These are phyloP conservation scores for Nannoperca australis DNA, from an alignment of 2,797 vertebrate genomes.

Conservation along the genomic window DNA sequence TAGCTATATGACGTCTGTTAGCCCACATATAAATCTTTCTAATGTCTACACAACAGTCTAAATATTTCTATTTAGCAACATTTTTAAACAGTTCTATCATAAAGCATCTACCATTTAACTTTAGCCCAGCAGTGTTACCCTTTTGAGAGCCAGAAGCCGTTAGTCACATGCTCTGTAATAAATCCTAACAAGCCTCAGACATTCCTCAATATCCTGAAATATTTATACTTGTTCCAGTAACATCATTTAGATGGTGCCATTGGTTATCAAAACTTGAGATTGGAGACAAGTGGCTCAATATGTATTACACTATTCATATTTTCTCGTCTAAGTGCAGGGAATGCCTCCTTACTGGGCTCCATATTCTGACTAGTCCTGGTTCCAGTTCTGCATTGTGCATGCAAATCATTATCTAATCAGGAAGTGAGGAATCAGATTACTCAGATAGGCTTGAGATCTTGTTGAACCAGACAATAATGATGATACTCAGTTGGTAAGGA, in stretches of 20 bases:
- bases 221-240: slow-evolving; percentile 47
- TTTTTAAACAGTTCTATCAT: slow-evolving; percentile 39
- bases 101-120: slow-evolving; percentile 20
- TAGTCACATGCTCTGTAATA: slow-evolving; percentile 43
- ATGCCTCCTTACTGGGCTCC: slow-evolving; percentile 41
- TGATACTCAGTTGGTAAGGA: slow-evolving; percentile 43
- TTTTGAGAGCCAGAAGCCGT: slow-evolving; percentile 8
- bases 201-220: slow-evolving; percentile 58
- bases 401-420: slow-evolving; percentile 85
- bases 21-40: slow-evolving; percentile 15
- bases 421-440: slow-evolving; percentile 82
- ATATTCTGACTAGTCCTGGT: slow-evolving; percentile 44
- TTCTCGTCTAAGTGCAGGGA: slow-evolving; percentile 42
- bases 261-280: slow-evolving; percentile 39
- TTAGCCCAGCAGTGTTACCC: neutral
- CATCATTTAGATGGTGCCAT: slow-evolving; percentile 45
- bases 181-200: slow-evolving; percentile 35
- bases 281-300: slow-evolving; percentile 1
- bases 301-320: slow-evolving; percentile 27
- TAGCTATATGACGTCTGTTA: slow-evolving; percentile 5
- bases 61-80: slow-evolving; percentile 42
- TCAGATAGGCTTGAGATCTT: slow-evolving; percentile 63
- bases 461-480: slow-evolving; percentile 61
- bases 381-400: slow-evolving; percentile 60
- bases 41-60: slow-evolving; percentile 6